These are phyloP conservation scores for Glomeris maerens DNA, from an alignment of 1,140 invertebrate species.

Conservation along the genomic window DNA sequence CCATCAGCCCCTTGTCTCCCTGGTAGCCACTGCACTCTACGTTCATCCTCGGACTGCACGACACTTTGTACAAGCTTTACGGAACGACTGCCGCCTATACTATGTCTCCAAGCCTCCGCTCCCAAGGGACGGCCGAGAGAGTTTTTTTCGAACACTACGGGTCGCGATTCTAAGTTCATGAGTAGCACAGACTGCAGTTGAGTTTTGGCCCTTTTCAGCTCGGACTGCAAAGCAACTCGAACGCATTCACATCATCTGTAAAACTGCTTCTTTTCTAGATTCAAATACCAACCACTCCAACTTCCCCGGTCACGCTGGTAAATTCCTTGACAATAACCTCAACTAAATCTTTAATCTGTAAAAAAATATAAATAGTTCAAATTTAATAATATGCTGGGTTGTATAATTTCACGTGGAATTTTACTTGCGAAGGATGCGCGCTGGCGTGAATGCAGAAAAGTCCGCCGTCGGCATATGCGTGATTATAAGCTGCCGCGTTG, in stretches of 20 bases:
- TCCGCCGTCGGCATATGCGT: conserved; percentile 87
- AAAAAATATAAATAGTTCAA: no score
- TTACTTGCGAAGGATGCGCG: conserved; percentile 55
- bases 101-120: no score
- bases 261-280: no score
- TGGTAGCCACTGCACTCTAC: no score
- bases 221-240: conserved; percentile 41
- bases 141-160: conserved; percentile 97
- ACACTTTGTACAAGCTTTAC: no score
- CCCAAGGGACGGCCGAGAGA: no score
- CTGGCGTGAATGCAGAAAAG: conserved; percentile 93
- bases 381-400: no score
- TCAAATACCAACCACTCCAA: conserved; percentile 53
- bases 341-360: conserved; percentile 60
- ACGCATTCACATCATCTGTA: no score
- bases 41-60: no score
- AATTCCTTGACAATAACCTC: conserved; percentile 78
- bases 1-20: no score
- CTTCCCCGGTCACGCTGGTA: conserved; percentile 57
- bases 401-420: conserved; percentile 19
- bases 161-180: conserved; percentile 95
- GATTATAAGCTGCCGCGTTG: conserved; percentile 93
- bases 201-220: conserved; percentile 69
- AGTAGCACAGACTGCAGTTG: conserved; percentile 95
- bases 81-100: no score